Conservation (phyloP, 1,140 invertebrate species). For the Onthophagus taurus region DNA sequence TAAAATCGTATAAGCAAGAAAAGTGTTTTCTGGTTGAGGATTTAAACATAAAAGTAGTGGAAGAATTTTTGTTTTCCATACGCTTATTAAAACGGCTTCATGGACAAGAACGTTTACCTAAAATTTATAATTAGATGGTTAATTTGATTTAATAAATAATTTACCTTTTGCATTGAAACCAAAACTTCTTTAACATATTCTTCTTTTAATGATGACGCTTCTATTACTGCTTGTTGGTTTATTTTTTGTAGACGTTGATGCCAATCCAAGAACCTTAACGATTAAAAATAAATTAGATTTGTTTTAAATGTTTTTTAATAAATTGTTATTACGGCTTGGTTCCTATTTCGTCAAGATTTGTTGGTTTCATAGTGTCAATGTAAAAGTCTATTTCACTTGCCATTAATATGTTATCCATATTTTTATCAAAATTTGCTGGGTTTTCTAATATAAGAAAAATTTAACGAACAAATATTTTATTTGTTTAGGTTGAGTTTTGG, state of each 20-base stretch:
- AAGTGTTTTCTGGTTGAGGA: constrained; percentile 53
- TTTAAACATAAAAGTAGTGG: constrained; percentile 58
- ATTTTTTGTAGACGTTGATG: constrained; percentile 66
- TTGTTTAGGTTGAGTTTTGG: too few species aligned
- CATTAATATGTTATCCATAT: constrained; percentile 38
- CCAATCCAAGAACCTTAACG: constrained; percentile 70
- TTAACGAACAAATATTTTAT: too few species aligned
- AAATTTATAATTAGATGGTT: constrained; percentile 24
- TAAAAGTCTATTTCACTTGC: constrained; percentile 43
- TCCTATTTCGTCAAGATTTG: constrained; percentile 41
- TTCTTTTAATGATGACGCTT: constrained; percentile 55
- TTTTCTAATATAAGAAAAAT: too few species aligned
- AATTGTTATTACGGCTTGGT: constrained; percentile 39
- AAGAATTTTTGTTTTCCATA: constrained; percentile 68
- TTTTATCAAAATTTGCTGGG: too few species aligned
- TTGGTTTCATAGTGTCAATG: constrained; percentile 40
- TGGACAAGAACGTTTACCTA: constrained; percentile 59
- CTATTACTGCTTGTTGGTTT: constrained; percentile 68
- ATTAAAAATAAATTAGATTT: constrained; percentile 18
- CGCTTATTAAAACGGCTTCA: constrained; percentile 63
- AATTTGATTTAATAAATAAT: constrained; percentile 11
- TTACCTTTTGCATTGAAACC: constrained; percentile 53
- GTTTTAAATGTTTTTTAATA: constrained; percentile 5
- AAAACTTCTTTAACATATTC: constrained; percentile 65
- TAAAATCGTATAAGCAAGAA: constrained; percentile 54